Percentiles rank a stretch among this genome's conserved stretches.
Conservation (phyloP, 2,113 vertebrate genomes). For the Crotophaga sulcirostris region DNA sequence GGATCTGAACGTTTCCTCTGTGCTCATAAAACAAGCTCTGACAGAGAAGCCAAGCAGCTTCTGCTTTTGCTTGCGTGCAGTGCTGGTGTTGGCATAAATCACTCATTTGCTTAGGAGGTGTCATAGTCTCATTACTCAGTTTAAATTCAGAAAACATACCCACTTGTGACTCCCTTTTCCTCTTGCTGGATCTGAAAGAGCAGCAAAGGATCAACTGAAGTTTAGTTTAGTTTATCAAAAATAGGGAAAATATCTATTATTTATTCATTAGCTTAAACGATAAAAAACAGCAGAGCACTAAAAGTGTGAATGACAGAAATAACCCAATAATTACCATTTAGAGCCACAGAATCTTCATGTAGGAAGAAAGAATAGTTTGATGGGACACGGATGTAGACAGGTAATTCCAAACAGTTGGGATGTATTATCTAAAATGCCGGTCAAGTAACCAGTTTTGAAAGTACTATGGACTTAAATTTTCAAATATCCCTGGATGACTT, state of each 20-base stretch:
- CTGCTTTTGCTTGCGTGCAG: background rate
- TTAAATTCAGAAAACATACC: background rate
- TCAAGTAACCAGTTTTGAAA: conserved; percentile 25
- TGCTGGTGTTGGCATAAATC: background rate
- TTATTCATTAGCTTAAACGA: background rate
- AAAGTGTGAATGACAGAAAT: background rate
- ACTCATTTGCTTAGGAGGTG: background rate
- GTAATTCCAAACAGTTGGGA: conserved; percentile 7
- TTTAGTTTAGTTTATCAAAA: conserved; percentile 12
- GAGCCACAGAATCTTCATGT: background rate
- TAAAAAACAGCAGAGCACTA: background rate
- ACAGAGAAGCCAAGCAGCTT: background rate
- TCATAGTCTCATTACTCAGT: background rate
- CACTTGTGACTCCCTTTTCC: background rate
- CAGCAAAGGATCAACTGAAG: background rate
- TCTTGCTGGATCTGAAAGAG: background rate
- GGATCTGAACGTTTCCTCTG: background rate
- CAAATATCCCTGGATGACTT: background rate
- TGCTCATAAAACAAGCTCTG: background rate
- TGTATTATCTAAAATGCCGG: conserved; percentile 30
- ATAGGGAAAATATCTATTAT: background rate
- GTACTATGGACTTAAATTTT: conserved; percentile 5
- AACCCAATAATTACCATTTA: background rate
- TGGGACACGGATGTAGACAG: background rate
- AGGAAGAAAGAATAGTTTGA: background rate